Percentiles rank a stretch among this genome's conserved stretches.
Conservation (phyloP, 2,113 vertebrate species). For the Abramis brama region DNA sequence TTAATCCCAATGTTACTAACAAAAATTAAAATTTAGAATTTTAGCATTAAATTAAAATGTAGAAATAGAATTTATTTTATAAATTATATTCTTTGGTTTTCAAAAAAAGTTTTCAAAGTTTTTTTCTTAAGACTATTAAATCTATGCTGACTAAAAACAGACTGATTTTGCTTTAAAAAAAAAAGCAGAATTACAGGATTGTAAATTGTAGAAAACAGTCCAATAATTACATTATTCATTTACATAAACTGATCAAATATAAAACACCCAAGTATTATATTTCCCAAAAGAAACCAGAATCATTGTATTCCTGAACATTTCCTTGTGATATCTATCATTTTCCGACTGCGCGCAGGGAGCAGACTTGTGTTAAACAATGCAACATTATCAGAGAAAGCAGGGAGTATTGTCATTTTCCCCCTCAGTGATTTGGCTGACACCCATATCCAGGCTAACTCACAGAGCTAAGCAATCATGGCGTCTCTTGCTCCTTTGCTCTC, state of each 20-base stretch:
- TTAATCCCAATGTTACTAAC: neutral
- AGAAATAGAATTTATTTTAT: no score
- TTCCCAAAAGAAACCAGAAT: conserved; percentile 1
- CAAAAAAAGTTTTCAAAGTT: no score
- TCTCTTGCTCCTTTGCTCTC: conserved; percentile 33
- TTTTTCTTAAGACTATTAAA: no score
- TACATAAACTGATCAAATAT: neutral
- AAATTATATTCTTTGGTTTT: no score
- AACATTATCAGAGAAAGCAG: conserved; percentile 18
- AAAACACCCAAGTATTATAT: neutral
- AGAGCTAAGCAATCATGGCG: conserved; percentile 49
- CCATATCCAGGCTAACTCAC: conserved; percentile 16
- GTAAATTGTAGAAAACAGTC: neutral
- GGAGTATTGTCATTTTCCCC: conserved; percentile 27
- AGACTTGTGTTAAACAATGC: neutral
- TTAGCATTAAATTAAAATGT: no score
- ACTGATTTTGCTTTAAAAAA: no score
- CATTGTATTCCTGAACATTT: neutral
- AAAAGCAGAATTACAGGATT: neutral
- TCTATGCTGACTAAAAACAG: no score
- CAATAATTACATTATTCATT: neutral
- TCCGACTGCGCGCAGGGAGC: neutral
- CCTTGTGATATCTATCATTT: neutral
- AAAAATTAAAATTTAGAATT: no score
- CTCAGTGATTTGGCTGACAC: conserved; percentile 33